phyloP scores from a whole-genome alignment of 2,113 vertebrate species.

The Manacus vitellinus region DNA sequence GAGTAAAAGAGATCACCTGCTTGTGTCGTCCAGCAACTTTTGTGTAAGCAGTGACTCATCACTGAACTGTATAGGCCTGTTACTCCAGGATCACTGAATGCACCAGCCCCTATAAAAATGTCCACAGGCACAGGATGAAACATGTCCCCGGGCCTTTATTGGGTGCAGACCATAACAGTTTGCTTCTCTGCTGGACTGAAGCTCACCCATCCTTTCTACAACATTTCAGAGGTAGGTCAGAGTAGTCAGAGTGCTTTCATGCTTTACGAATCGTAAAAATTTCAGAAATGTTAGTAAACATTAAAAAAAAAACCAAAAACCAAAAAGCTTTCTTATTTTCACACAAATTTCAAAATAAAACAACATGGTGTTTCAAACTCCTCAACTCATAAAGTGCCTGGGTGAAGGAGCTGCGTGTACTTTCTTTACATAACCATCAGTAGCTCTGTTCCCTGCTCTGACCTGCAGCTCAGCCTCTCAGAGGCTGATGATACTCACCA shows the following conservation, averaged over 20 bases:
- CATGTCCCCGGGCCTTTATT: accelerated
- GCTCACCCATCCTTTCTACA: not conserved
- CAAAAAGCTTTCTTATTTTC: not conserved
- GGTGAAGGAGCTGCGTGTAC: not conserved
- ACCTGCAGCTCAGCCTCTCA: not conserved
- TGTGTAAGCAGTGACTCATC: not conserved
- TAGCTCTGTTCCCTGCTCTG: not conserved
- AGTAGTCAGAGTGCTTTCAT: not conserved
- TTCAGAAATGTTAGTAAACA: not conserved
- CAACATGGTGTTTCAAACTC: not conserved
- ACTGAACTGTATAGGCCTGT: not conserved
- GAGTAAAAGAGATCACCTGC: not conserved
- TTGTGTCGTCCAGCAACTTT: not conserved
- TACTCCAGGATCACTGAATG: not conserved
- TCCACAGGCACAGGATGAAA: not conserved
- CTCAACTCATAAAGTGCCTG: not conserved
- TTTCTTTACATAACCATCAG: not conserved
- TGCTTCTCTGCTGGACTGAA: not conserved
- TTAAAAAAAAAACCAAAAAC: not conserved
- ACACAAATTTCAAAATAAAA: not conserved
- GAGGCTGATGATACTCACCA: not conserved
- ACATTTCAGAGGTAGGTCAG: not conserved
- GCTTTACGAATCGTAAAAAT: not conserved
- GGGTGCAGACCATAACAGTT: not conserved
- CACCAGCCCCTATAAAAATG: not conserved